Base-by-base conservation (phyloP, 2,888 invertebrate genomes). In the Adineta ricciae region DNA sequence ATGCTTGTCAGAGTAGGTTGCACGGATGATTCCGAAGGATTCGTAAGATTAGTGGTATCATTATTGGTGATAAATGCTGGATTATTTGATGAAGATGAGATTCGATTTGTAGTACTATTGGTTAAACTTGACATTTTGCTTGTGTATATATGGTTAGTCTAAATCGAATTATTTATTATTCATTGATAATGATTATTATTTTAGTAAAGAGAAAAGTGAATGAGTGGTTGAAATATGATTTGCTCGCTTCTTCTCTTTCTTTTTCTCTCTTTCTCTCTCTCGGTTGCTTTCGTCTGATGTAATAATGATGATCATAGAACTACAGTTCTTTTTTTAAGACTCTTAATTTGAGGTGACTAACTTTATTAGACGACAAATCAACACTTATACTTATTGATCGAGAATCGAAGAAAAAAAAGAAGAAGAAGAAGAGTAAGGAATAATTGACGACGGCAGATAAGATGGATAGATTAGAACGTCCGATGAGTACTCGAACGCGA, bases 311-410 rank as follows among this genome's bases (percentile, higher is more conserved):
- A 64, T 64, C 32, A 64, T 64, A 64, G 64, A 64, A 19, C 32
- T 64, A 64, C 1, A 32, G 64, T 64, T 46, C 46, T 46, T 64
- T 52, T 64, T 64, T 14, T 64, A 64, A 32, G 64, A 64, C 32
- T 78, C 41, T 41, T 78, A 78, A 78, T 78, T 78, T 78, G 78
- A 78, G 78, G 78, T 78, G 78, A 78, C 78, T 78, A 78, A 78
- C 41, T 41, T 41, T 24, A 41, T 78, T 78, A 78, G 64, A 64
- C 64, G 64, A 78, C 78, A 78, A 78, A 78, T 78, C 78, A 78
- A 78, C 78, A 78, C 78, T 78, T 78, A 78, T 64, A 64, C 64
- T 64, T 32, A 64, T 64, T 64, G n/a, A 64, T 64, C 32, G 16
- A 36, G 32, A 32, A 64, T 64, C 27, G 64, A 46, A 46, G 11